A percentile compares a stretch with the other conserved stretches of the same genome.
These are phyloP conservation scores for Pseudopodoces humilis DNA, from an alignment of 2,113 vertebrate species.

Conservation along the genomic window DNA sequence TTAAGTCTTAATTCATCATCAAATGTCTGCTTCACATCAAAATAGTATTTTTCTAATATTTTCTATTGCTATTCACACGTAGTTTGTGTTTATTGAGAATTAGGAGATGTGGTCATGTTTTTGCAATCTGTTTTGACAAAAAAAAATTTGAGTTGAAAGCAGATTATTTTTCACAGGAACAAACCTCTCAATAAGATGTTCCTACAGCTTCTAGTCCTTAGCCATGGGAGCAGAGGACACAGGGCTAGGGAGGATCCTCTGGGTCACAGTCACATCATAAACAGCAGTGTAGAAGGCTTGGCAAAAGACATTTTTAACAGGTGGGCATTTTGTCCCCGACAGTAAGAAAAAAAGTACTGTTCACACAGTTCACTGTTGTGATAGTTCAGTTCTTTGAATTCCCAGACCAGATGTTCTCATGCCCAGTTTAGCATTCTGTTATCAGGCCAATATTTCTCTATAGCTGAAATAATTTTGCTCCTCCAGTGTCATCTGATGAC, in stretches of 20 bases:
- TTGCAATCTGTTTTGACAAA: background rate
- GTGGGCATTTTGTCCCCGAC: background rate
- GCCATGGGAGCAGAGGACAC: background rate
- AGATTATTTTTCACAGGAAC: background rate
- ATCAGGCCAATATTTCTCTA: background rate
- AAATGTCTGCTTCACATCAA: background rate
- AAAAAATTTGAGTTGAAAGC: background rate
- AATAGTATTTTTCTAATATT: background rate
- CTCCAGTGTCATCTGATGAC: background rate
- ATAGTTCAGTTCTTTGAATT: background rate
- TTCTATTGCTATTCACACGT: background rate
- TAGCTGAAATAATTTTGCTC: background rate
- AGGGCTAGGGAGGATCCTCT: background rate
- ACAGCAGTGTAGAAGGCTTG: background rate
- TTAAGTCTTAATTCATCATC: background rate
- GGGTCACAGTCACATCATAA: background rate
- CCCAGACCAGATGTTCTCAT: background rate
- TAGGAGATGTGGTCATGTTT: background rate
- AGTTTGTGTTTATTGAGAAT: background rate
- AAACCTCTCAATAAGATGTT: background rate
- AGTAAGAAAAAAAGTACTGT: background rate
- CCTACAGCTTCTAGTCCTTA: background rate
- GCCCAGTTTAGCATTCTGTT: background rate
- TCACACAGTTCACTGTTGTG: background rate
- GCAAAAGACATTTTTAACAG: background rate